Evolutionary conservation across 2,888 invertebrate genomes (phyloP).

Genomic region (Aricia artaxerxes): DNA sequence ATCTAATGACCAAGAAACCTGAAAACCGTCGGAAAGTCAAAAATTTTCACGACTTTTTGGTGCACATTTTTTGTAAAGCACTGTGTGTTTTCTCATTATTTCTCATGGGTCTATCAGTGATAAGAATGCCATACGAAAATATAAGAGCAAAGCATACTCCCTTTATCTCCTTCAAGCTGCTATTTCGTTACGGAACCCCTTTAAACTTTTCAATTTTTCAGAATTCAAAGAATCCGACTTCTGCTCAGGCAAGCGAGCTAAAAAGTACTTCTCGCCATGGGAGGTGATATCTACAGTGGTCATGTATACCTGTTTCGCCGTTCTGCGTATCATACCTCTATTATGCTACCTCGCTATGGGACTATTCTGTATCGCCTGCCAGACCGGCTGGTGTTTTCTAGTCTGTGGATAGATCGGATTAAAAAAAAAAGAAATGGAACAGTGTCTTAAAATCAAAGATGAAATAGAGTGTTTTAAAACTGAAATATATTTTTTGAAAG

Average conservation of each 20-base stretch:
- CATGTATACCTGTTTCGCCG: conserved; percentile 36
- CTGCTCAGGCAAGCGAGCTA: conserved; percentile 44
- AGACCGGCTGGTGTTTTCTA: conserved; percentile 46
- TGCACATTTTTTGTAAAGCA: too few species aligned
- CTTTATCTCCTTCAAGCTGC: too few species aligned
- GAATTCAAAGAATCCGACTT: conserved; percentile 46
- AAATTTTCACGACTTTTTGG: too few species aligned
- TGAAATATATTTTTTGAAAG: neutral
- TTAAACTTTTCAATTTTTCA: conserved; percentile 37
- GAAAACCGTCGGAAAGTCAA: too few species aligned
- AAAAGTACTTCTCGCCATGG: conserved; percentile 42
- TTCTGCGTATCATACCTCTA: conserved; percentile 43
- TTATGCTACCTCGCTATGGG: conserved; percentile 46
- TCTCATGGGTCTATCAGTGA: too few species aligned
- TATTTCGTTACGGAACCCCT: too few species aligned
- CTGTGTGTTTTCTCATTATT: too few species aligned
- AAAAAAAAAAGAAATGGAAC: too few species aligned
- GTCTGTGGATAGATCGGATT: conserved; percentile 44
- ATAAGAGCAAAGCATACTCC: too few species aligned
- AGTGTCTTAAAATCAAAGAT: too few species aligned
- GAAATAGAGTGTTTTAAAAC: neutral
- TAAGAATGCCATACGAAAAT: too few species aligned
- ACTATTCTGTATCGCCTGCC: conserved; percentile 44
- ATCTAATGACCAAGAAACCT: too few species aligned
- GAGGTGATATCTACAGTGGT: conserved; percentile 39